Conservation (phyloP, 1,140 invertebrate genomes). For the Venturia canescens region DNA sequence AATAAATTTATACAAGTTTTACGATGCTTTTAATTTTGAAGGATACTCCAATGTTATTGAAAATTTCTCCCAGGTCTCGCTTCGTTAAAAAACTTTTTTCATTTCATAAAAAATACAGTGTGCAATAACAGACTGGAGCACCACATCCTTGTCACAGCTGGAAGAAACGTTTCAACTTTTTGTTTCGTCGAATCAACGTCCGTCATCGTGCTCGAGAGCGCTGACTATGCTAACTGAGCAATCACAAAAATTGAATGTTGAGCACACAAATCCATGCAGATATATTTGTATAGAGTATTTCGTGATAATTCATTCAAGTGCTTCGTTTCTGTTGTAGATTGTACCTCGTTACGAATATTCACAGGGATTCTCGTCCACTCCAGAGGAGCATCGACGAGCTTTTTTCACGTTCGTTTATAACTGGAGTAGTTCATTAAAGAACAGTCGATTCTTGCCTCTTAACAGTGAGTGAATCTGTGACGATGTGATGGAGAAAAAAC, state of each 20-base stretch:
- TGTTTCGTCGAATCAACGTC: not conserved
- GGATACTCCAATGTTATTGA: too few relatives aligned
- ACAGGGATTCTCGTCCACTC: not conserved
- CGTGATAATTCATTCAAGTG: constrained; percentile 8
- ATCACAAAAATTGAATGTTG: constrained; percentile 1
- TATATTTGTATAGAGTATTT: not conserved
- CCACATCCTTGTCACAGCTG: too few relatives aligned
- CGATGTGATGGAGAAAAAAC: too few relatives aligned
- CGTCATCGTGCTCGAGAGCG: not conserved
- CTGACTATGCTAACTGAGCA: constrained; percentile 2
- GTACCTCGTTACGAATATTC: not conserved
- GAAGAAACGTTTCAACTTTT: not conserved
- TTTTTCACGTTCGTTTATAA: not conserved
- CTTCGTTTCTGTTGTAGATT: constrained; percentile 1
- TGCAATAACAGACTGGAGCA: too few relatives aligned
- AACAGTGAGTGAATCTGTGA: not conserved
- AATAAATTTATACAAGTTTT: too few relatives aligned
- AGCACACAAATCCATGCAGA: not conserved
- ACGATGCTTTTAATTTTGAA: too few relatives aligned
- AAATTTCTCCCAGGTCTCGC: too few relatives aligned
- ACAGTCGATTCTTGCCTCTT: not conserved
- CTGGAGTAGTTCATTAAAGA: not conserved
- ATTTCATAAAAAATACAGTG: too few relatives aligned
- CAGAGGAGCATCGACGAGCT: not conserved
- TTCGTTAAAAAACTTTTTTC: too few relatives aligned